Percentiles rank a stretch among this genome's conserved stretches.
Conservation (phyloP, 2,797 vertebrate genomes). For the Gymnothorax reevesii region DNA sequence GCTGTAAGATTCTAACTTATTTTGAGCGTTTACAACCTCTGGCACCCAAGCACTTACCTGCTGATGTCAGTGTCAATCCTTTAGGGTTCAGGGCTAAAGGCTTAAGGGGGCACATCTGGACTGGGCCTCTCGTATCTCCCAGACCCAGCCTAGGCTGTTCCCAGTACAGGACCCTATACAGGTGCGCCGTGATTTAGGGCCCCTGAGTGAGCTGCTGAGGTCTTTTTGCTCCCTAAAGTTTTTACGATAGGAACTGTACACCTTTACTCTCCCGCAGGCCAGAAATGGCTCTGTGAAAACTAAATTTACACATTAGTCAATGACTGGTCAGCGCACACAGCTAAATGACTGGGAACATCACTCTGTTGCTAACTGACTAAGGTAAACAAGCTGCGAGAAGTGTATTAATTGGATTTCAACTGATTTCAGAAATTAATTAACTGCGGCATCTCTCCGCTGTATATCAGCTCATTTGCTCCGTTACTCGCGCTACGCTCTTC, state of each 20-base stretch:
- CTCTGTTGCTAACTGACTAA: background rate
- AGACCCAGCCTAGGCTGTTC: background rate
- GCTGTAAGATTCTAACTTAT: too few species aligned
- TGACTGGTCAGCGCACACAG: background rate
- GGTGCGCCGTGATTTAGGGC: background rate
- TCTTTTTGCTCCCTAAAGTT: background rate
- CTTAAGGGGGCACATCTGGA: too few species aligned
- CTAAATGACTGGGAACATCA: background rate
- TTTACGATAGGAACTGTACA: background rate
- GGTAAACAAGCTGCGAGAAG: background rate
- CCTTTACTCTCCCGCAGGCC: background rate
- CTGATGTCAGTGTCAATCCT: too few species aligned
- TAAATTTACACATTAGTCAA: background rate
- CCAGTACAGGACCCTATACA: background rate
- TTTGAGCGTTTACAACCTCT: too few species aligned
- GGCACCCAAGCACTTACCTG: too few species aligned
- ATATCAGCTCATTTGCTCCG: background rate
- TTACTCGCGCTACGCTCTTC: background rate
- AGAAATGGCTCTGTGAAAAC: background rate
- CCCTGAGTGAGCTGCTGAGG: background rate
- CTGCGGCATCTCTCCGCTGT: background rate
- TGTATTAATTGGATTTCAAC: background rate
- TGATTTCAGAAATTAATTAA: background rate
- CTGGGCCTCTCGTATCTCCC: background rate
- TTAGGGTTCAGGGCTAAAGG: too few species aligned